Evolutionary conservation across 2,888 invertebrate genomes (phyloP).

Genomic region (Pyralis farinalis): DNA sequence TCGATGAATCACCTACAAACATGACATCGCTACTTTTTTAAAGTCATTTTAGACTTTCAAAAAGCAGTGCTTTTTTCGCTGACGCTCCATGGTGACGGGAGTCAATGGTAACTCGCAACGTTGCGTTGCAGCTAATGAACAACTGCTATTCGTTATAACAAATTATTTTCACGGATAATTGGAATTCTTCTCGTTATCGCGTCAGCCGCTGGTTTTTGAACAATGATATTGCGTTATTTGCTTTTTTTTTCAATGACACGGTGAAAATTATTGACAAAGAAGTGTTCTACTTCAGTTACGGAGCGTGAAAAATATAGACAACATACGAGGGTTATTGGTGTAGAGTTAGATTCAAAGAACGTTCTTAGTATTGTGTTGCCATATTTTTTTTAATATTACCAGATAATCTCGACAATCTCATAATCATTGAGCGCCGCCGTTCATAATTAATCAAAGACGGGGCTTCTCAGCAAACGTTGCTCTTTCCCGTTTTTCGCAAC

Average conservation of each 20-base stretch:
- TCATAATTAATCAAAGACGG: conserved; percentile 1
- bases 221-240: not conserved
- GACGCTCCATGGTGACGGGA: not conserved
- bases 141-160: conserved; percentile 11
- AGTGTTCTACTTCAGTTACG: no score
- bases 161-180: conserved; percentile 18
- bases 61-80: not conserved
- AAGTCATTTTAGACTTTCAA: not conserved
- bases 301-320: no score
- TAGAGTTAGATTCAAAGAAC: no score
- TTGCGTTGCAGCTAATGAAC: conserved; percentile 13
- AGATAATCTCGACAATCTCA: not conserved
- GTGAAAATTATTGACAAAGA: no score
- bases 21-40: no score
- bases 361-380: no score
- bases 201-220: not conserved
- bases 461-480: not conserved
- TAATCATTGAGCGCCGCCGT: not conserved
- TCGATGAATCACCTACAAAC: no score
- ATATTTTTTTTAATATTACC: not conserved
- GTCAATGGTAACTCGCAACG: not conserved
- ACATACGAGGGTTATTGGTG: no score
- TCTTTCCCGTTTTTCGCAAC: not conserved
- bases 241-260: not conserved
- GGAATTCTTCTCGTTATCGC: conserved; percentile 11